These are phyloP conservation scores for Chloebia gouldiae DNA, from an alignment of 2,113 vertebrate genomes.

Conservation along the genomic window DNA sequence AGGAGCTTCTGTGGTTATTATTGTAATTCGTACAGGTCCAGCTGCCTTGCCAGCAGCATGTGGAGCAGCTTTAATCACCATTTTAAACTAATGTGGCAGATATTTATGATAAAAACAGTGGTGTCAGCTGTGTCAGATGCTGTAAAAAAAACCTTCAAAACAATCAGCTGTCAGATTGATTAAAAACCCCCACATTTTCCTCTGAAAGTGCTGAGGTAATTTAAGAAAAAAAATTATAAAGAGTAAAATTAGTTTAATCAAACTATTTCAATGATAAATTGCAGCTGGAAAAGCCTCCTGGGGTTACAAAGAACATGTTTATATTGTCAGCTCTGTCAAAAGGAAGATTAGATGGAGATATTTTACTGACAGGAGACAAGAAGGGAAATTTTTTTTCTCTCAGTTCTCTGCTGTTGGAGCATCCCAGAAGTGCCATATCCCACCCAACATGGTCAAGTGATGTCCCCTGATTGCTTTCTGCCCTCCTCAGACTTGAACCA, in stretches of 20 bases:
- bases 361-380: not conserved
- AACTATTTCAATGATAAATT: slow-evolving; percentile 30
- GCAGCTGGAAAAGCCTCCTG: not conserved
- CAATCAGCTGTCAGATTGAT: slow-evolving; percentile 45
- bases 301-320: not conserved
- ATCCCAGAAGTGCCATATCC: not conserved
- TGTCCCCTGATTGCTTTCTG: not conserved
- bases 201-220: slow-evolving; percentile 4
- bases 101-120: slow-evolving; percentile 53
- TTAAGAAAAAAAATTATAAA: slow-evolving; percentile 14
- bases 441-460: rapidly evolving
- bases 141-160: slow-evolving; percentile 25
- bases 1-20: slow-evolving; percentile 59
- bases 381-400: not conserved
- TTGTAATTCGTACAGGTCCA: slow-evolving; percentile 55
- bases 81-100: slow-evolving; percentile 58
- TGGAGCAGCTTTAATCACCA: slow-evolving; percentile 53
- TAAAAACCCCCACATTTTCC: not conserved
- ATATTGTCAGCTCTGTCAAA: slow-evolving; percentile 3
- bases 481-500: not conserved
- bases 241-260: slow-evolving; percentile 43
- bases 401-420: not conserved
- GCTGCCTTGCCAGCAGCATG: slow-evolving; percentile 54
- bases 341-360: not conserved
- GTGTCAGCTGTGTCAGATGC: slow-evolving; percentile 39